Base-by-base conservation (phyloP, 1,140 invertebrate genomes). In the Phocides pigmalion region DNA sequence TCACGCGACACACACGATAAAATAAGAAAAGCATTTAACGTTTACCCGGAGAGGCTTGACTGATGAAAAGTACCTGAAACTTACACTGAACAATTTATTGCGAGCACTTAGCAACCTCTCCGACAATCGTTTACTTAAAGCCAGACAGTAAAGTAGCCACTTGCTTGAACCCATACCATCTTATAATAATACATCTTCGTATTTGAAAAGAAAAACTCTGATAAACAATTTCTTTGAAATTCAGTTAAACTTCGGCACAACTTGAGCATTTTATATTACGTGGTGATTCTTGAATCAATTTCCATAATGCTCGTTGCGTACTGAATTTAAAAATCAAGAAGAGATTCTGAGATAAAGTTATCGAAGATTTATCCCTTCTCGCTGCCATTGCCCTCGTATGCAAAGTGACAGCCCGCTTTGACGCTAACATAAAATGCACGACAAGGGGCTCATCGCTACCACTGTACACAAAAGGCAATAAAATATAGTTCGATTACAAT, bases 101-200 rank as follows among this genome's bases (percentile, higher is more conserved):
- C 74, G 53, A 73, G 79, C 81, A 85, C 82, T 85, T 82, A 83
- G 79, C 70, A 66, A 71, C 72, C 74, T 68, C 70, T 73, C 70
- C 66, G 62, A 8, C 28, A 32, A n/a, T 68, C 71, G 70, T 62
- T 79, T 74, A 62, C 71, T 66, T 70, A 69, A 78, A 78, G 71
- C 74, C 73, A 75, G 70, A 76, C 68, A 78, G 63, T 73, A 70
- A 74, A 79, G 65, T 68, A 59, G 59, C 70, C 68, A 69, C 68
- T 75, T 64, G 50, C 66, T 72, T 72, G 62, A 71, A 76, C 58
- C 64, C n/a, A n/a, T n/a, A n/a, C n/a, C 53, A 70, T 63, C 65
- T 70, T 76, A 65, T 76, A 71, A 3, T 22, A 22, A 58, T 69
- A 67, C 59, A 65, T 62, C 62, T 39, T 54, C 42, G 56, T 70